Evolutionary conservation across 2,797 vertebrate species (phyloP).

Genomic region (Acrossocheilus wenchowensis): DNA sequence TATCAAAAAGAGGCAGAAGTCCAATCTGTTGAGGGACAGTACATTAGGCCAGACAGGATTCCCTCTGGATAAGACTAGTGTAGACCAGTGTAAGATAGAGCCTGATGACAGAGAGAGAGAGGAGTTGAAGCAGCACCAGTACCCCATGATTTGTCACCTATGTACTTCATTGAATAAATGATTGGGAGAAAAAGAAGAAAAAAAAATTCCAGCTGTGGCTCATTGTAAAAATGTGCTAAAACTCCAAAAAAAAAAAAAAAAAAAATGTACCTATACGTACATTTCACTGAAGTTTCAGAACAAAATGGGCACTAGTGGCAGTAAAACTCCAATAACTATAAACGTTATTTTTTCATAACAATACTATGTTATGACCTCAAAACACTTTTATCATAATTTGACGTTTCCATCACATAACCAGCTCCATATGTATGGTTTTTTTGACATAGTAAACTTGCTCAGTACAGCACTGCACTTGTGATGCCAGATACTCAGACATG

Average conservation of each 20-base stretch:
- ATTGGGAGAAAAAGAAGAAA: background rate
- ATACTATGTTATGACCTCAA: background rate
- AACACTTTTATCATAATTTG: background rate
- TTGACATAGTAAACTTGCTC: background rate
- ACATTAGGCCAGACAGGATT: slow-evolving; percentile 69
- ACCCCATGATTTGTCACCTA: slow-evolving; percentile 34
- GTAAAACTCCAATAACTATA: background rate
- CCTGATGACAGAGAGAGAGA: slow-evolving; percentile 67
- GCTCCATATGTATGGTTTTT: background rate
- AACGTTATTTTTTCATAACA: background rate
- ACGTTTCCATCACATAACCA: background rate
- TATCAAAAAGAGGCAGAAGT: slow-evolving; percentile 72
- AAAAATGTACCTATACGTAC: too few species aligned
- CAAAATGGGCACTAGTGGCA: background rate
- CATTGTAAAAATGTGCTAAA: background rate
- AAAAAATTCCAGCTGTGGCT: background rate
- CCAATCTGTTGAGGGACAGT: slow-evolving; percentile 71
- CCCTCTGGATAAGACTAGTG: slow-evolving; percentile 68
- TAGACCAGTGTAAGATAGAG: slow-evolving; percentile 59
- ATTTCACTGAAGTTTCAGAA: background rate
- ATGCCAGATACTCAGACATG: too few species aligned
- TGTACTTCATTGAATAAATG: background rate
- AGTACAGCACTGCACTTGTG: background rate
- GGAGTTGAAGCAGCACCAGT: slow-evolving; percentile 55
- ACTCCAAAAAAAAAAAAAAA: too few species aligned